These are phyloP conservation scores for Halictus rubicundus DNA, from an alignment of 1,140 invertebrate species.

Conservation along the genomic window DNA sequence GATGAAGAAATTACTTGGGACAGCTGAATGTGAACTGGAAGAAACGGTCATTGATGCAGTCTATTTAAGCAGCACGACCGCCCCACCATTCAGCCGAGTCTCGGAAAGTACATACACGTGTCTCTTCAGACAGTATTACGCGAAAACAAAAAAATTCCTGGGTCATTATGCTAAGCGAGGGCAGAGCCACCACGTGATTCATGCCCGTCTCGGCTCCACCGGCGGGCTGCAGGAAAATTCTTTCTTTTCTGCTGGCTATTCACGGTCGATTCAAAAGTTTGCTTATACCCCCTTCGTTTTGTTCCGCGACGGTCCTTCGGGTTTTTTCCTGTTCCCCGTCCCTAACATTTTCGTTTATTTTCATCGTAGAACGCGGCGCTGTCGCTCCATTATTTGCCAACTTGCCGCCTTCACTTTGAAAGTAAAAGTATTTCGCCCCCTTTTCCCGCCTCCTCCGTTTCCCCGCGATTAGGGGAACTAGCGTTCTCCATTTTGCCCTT, in stretches of 20 bases:
- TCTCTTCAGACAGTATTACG: constrained; percentile 22
- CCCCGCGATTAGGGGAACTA: no score
- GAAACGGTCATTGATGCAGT: constrained; percentile 68
- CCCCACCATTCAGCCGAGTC: constrained; percentile 41
- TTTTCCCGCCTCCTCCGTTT: neutral
- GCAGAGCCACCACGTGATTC: neutral
- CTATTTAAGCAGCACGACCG: constrained; percentile 67
- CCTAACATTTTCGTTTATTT: no score
- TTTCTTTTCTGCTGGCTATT: neutral
- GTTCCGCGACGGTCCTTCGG: neutral
- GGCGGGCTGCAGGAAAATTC: neutral
- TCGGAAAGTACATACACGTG: neutral
- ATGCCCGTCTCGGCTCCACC: neutral
- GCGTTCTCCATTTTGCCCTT: neutral
- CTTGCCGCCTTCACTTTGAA: constrained; percentile 7
- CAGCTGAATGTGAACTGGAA: constrained; percentile 62
- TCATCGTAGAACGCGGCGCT: no score
- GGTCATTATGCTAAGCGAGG: neutral
- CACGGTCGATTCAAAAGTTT: neutral
- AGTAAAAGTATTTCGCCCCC: neutral
- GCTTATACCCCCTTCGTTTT: no score
- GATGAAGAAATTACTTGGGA: constrained; percentile 44
- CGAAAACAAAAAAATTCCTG: neutral
- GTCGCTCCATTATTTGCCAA: neutral
- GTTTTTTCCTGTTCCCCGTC: no score